Evolutionary conservation across 2,888 invertebrate species (phyloP), one percentile per base, ranked within the genome.

Genomic region (Euplexia lucipara): DNA sequence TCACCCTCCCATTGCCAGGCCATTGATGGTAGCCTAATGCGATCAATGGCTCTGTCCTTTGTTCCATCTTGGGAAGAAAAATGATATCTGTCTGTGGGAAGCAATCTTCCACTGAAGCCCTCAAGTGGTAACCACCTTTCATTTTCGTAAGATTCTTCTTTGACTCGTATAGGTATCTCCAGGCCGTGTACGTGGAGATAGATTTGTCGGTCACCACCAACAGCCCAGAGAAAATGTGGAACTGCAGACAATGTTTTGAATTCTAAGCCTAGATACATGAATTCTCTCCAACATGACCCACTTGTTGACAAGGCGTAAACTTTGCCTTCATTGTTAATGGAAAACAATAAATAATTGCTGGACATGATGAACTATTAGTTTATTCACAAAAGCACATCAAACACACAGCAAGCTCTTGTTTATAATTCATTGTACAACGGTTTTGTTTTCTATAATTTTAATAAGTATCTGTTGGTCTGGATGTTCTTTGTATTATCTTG

Each of bases 1-100:
- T 98, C 98, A 3, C 98, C 98, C 94, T 99, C 99, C 99, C 99
- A 99, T 85, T 98, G 98, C 99, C 99, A 99, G 16, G 98, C 98
- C 97, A 98, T 97, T 0, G 99, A 98, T 7, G 99, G 99, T 49
- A 99, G 92, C 71, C 98, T 96, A 68, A 99, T 98, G 88, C 97
- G 97, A 83, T 98, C 97, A 76, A 98, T 97, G 35, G 97, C 96
- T 65, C 98, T 96, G 83, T 98, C 97, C 37, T 96, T 96, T 9
- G 96, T 96, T 7, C 99, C 99, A 95, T 98, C 98, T 83, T 96
- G 96, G 80, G 97, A 98, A 14, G 98, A 99, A 95, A 98, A 99
- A 83, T 97, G 97, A 85, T 97, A 97, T 72, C 99, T 96, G 90
- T 99, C 99, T 18, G 98, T 98, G 12, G 98, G 99, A 39, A 99